These are phyloP conservation scores for Gobionotothen gibberifrons DNA, from an alignment of 2,797 vertebrate species.

Conservation along the genomic window DNA sequence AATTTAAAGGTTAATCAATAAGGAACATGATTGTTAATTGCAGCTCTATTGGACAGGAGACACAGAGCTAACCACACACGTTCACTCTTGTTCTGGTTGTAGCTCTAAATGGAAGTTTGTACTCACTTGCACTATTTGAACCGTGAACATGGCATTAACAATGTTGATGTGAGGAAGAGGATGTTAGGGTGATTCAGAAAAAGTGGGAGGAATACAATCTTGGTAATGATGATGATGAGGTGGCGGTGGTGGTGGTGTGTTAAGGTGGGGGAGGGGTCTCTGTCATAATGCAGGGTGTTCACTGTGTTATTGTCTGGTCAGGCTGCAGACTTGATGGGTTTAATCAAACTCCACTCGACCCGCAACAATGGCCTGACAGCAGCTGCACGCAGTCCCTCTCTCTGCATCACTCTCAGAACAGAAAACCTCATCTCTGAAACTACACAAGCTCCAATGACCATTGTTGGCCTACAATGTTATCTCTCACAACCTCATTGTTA, in stretches of 20 bases:
- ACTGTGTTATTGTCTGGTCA: conserved; percentile 33
- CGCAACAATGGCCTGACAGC: conserved; percentile 10
- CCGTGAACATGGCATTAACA: neutral
- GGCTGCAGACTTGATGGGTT: conserved; percentile 27
- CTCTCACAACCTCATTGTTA: neutral
- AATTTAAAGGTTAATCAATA: too few relatives aligned
- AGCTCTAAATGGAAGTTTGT: neutral
- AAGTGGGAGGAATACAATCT: conserved; percentile 1
- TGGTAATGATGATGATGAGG: neutral
- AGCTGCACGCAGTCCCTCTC: neutral
- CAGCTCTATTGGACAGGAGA: neutral
- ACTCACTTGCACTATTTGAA: neutral
- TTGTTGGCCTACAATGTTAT: neutral
- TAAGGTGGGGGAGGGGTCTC: conserved; percentile 4
- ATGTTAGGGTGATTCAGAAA: neutral
- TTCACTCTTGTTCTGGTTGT: neutral
- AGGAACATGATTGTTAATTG: too few relatives aligned
- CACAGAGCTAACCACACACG: neutral
- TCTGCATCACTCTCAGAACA: neutral
- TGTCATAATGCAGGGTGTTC: conserved; percentile 25
- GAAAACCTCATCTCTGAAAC: neutral
- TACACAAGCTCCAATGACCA: neutral
- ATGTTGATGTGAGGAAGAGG: neutral
- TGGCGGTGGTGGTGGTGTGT: neutral
- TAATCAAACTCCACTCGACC: conserved; percentile 28